These are phyloP conservation scores for Leptinotarsa tumamoca DNA, from an alignment of 2,888 invertebrate species.

Conservation along the genomic window DNA sequence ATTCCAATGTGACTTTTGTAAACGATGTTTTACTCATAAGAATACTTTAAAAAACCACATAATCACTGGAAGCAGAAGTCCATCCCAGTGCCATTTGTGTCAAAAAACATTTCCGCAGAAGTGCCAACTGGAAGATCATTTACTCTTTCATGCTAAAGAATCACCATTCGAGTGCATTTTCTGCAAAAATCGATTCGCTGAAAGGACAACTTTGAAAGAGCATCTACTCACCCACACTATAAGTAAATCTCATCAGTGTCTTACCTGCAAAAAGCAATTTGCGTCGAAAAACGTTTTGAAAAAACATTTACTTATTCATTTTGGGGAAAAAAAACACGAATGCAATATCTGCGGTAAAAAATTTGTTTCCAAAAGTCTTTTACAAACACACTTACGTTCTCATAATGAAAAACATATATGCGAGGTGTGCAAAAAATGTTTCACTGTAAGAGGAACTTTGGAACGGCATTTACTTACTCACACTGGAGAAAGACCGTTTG, in stretches of 20 bases:
- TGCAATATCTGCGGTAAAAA: neutral
- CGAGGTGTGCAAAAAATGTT: neutral
- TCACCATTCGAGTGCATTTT: neutral
- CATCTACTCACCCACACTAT: constrained; percentile 17
- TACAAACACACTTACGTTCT: neutral
- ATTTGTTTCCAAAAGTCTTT: neutral
- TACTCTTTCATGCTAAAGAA: neutral
- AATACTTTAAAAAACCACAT: neutral
- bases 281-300: neutral
- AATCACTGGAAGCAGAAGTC: neutral
- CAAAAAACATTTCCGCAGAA: neutral
- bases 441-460: neutral
- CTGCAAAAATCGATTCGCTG: constrained; percentile 9
- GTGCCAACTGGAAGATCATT: neutral
- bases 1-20: neutral
- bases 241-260: neutral
- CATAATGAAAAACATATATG: neutral
- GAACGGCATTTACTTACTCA: neutral
- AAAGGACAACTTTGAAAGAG: neutral
- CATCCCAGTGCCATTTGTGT: neutral
- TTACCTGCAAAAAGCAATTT: constrained; percentile 16
- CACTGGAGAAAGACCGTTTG: neutral
- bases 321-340: constrained; percentile 1
- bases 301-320: constrained; percentile 71
- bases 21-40: no score